Base-by-base conservation (phyloP, 2,888 invertebrate species). In the Busseola fusca region DNA sequence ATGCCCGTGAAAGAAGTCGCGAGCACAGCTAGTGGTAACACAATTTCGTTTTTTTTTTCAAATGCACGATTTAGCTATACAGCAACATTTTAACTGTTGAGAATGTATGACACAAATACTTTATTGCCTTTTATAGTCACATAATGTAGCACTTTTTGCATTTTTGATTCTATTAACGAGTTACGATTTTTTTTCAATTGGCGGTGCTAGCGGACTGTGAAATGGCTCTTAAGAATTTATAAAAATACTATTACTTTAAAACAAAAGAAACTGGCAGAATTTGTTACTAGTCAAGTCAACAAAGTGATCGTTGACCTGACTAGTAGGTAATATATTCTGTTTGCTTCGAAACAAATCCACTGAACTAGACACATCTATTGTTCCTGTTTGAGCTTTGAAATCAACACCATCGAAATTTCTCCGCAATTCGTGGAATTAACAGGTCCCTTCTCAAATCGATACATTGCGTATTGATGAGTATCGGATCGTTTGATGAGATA, bases 381-480 rank as follows among this genome's bases (percentile, higher is more conserved):
- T 25, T 42, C 12, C 9, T 40, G 3, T 42, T 18, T 40, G 9
- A 30, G 18, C 10, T 25, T 30, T 21, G 30, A 72, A 21, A 30
- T 40, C 18, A 21, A 27, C 1, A n/a, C 12, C 16, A 25, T n/a
- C 14, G 14, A 50, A 72, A 30, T 0, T 25, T 50, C 27, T 48
- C 16, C 34, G 1, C 34, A 34, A 37, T 37, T 54, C 12, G 1
- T 45, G 6, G 12, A 45, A 74, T 48, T 37, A 37, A 1, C 3
- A 30, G 10, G 16, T 34, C 45, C n/a, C 27, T 52, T 27, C 18
- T 52, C 34, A 69, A 69, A 69, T 18, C 6, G n/a, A 52, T 52
- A 10, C 37, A n/a, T 45, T 16, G 63, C 27, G n/a, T 48, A 40
- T 54, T 48, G 25, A 74, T 56, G 27, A 42, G 73, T 40, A 16